Conservation (phyloP, 2,888 invertebrate genomes). For the Leptura quadrifasciata region DNA sequence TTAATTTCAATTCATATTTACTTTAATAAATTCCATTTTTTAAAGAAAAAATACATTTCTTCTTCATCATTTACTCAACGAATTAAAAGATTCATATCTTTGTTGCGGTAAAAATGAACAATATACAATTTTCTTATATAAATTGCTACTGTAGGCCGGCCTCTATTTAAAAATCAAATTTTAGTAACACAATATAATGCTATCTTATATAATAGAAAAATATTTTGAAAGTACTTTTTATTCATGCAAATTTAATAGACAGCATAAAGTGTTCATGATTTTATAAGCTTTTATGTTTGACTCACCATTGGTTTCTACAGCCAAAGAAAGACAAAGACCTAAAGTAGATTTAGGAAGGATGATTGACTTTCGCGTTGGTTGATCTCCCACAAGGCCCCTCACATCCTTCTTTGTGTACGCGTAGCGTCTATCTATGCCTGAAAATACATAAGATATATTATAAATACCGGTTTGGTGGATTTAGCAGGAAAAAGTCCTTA, state of each 20-base stretch:
- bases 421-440: conserved; percentile 84
- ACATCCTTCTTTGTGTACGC: conserved; percentile 90
- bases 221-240: neutral
- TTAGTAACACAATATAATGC: neutral
- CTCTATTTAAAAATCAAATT: neutral
- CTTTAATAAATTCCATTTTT: no score
- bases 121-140: no score
- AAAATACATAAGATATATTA: conserved; percentile 26
- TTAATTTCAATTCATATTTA: no score
- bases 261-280: conserved; percentile 24
- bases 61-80: no score
- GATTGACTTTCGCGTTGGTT: conserved; percentile 83
- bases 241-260: conserved; percentile 20
- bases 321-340: conserved; percentile 87
- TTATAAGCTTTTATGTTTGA: conserved; percentile 34
- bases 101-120: no score
- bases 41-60: no score
- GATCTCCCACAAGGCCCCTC: conserved; percentile 82
- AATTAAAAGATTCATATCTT: no score
- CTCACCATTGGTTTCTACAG: conserved; percentile 89
- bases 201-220: neutral
- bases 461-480: conserved; percentile 21
- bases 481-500: conserved; percentile 6
- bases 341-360: conserved; percentile 84
- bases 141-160: no score